Evolutionary conservation across 2,888 invertebrate genomes (phyloP).

Genomic region (Tipula confusa): DNA sequence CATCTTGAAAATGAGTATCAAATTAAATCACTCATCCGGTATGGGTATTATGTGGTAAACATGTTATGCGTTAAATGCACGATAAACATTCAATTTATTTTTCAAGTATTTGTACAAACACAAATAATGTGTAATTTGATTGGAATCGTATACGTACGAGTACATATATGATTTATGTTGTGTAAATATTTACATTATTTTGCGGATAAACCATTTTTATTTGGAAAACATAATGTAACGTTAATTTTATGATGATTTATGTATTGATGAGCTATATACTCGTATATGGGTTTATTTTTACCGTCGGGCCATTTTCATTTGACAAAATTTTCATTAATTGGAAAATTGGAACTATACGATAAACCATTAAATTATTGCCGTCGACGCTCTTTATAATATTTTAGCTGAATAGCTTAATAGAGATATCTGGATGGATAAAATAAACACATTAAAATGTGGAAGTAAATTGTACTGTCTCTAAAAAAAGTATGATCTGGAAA

Average conservation of each 20-base stretch:
- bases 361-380: neutral
- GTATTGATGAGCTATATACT: neutral
- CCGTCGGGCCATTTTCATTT: neutral
- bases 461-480: too few species aligned
- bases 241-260: slow-evolving; percentile 6
- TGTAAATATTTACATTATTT: slow-evolving; percentile 15
- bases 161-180: neutral
- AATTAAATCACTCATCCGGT: too few species aligned
- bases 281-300: neutral
- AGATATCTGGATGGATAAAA: neutral
- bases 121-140: slow-evolving; percentile 9
- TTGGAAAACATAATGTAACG: neutral
- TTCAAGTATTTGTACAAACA: neutral
- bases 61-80: neutral
- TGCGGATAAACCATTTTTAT: neutral
- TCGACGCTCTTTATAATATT: neutral
- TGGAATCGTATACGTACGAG: neutral
- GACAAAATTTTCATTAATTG: neutral
- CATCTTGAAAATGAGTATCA: too few species aligned
- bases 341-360: neutral
- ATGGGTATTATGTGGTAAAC: too few species aligned
- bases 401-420: neutral
- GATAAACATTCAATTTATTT: neutral
- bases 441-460: too few species aligned
- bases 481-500: too few species aligned